A percentile compares a stretch with the other conserved stretches of the same genome.
Conservation (phyloP, 1,140 invertebrate genomes). For the Cyclina sinensis region DNA sequence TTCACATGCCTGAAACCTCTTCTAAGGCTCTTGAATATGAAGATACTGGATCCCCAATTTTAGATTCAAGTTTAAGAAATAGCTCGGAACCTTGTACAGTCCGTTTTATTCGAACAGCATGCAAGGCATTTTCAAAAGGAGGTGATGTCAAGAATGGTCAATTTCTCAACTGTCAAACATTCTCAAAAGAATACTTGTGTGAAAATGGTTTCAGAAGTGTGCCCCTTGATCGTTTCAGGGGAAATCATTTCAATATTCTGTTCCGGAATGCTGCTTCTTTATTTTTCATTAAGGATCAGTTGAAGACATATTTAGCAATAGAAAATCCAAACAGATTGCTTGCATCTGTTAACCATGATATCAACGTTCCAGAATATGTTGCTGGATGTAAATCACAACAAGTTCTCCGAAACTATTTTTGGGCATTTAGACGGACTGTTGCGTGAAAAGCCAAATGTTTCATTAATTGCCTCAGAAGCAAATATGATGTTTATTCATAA, state of each 20-base stretch:
- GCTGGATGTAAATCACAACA: constrained; percentile 34
- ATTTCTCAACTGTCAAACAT: neutral
- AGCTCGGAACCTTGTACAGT: neutral
- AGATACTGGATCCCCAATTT: constrained; percentile 11
- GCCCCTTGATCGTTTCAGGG: constrained; percentile 16
- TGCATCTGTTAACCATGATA: neutral
- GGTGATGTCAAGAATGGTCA: constrained; percentile 1
- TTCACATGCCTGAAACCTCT: constrained; percentile 41
- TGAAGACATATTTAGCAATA: neutral
- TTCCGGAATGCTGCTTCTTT: constrained; percentile 6
- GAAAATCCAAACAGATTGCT: constrained; percentile 25
- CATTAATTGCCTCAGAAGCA: constrained; percentile 23
- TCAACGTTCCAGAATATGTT: constrained; percentile 18
- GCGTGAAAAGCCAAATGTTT: constrained; percentile 11
- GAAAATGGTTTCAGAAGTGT: neutral
- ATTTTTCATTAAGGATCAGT: constrained; percentile 22
- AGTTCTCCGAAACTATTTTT: constrained; percentile 23
- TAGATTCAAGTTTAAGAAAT: constrained; percentile 2
- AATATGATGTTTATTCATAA: constrained; percentile 52
- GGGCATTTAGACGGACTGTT: constrained; percentile 40
- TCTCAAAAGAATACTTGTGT: neutral
- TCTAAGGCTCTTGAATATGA: constrained; percentile 6
- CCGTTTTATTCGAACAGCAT: neutral
- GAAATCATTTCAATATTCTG: constrained; percentile 44
- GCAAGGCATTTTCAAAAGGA: constrained; percentile 20